Base-by-base conservation (phyloP, 2,888 invertebrate species). In the Netelia inedita region DNA sequence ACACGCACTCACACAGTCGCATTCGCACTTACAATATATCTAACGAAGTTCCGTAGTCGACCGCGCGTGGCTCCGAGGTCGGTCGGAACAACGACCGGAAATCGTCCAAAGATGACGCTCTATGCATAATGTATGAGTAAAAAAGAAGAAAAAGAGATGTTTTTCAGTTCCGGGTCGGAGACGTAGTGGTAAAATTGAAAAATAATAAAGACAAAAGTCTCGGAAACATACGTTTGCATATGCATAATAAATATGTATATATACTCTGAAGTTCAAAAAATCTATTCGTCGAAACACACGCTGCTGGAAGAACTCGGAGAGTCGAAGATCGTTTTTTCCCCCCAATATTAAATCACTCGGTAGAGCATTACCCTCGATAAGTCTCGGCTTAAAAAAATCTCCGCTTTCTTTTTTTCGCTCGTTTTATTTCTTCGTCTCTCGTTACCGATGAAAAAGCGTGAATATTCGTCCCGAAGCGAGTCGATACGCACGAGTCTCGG, bases 271-370 rank as follows among this genome's bases (percentile, higher is more conserved):
- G 61, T 35, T 53, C 50, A 46, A 46, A 68, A 69, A 41, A 78
- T 65, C 50, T 16, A 23, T n/a, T 11, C 11, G 35, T 35, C 55
- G 41, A 66, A 65, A 41, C 61, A 74, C 11, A 46, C 53, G 75
- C 74, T 66, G 75, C 74, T 66, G 75, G 66, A 79, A 75, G 79
- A 79, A 59, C 79, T 83, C 74, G 74, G 71, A 55, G 71, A 66
- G 50, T 75, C 59, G 21, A 41, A 83, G 35, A 35, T 35, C 35
- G 35, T 55, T 23, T 43, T 76, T 28, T 59, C 14, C n/a, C n/a
- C n/a, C n/a, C n/a, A n/a, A n/a, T n/a, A n/a, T 5, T 50, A 11
- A 46, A 46, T 46, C 46, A 46, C 28, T 46, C 46, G 9, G 8
- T 8, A 46, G 28, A 28, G 9, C 14, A 11, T 46, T 46, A 46